A percentile compares a stretch with the other conserved stretches of the same genome.
Evolutionary conservation across 1,140 invertebrate species (phyloP).

Genomic region (Saccostrea glomerata): DNA sequence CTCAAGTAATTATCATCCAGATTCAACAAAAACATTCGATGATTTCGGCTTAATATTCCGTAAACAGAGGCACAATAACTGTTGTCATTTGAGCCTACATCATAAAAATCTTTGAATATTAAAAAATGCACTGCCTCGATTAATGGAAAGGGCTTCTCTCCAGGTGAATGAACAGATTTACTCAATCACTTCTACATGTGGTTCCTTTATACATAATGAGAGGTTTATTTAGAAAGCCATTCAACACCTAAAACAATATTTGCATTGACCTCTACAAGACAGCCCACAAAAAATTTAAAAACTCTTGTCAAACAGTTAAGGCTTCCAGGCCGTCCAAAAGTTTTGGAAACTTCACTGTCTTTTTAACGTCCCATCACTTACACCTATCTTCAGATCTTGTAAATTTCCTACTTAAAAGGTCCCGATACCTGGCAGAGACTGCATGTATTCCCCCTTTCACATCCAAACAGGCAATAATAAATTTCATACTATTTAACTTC

Average conservation of each 20-base stretch:
- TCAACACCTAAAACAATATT: constrained; percentile 38
- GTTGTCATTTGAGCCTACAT: constrained; percentile 14
- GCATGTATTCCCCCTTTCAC: not conserved
- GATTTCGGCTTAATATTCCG: constrained; percentile 30
- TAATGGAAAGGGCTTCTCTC: not conserved
- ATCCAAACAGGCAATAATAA: constrained; percentile 11
- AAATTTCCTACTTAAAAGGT: constrained; percentile 2
- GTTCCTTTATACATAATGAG: constrained; percentile 29
- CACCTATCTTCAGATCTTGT: not conserved
- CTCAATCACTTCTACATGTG: constrained; percentile 17
- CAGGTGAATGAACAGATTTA: constrained; percentile 31
- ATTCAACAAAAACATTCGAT: constrained; percentile 29
- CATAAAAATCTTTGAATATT: not conserved
- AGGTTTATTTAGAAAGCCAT: constrained; percentile 34
- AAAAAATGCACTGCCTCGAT: not conserved
- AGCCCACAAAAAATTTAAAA: constrained; percentile 8
- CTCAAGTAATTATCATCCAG: constrained; percentile 16
- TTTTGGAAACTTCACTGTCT: not conserved
- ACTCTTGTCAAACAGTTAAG: not conserved
- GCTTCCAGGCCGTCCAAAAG: not conserved
- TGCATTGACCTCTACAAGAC: not conserved
- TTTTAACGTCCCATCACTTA: not conserved
- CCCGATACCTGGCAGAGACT: not conserved
- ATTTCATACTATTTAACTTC: constrained; percentile 18
- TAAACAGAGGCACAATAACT: not conserved